Percentiles rank a stretch among this genome's conserved stretches.
phyloP scores from a whole-genome alignment of 2,888 invertebrate genomes.

The Macaria liturata region DNA sequence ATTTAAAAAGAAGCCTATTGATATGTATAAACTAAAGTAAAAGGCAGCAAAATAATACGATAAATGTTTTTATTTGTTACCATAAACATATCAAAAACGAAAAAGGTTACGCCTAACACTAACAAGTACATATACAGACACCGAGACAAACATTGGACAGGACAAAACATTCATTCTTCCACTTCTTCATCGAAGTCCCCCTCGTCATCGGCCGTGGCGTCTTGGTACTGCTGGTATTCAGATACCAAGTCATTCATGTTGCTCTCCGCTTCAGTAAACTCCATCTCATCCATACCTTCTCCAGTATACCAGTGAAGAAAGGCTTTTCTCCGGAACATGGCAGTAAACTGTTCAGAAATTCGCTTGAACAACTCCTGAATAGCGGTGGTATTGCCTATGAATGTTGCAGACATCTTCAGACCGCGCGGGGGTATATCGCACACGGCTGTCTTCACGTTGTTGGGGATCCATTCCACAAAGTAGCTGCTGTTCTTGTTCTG shows the following conservation, averaged over 20 bases:
- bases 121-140: constrained; percentile 47
- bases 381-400: constrained; percentile 93
- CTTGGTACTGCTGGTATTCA: constrained; percentile 96
- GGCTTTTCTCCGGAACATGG: constrained; percentile 97
- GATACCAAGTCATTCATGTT: constrained; percentile 96
- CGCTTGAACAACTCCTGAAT: constrained; percentile 94
- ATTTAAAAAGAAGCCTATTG: too few relatives aligned
- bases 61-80: constrained; percentile 31
- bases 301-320: constrained; percentile 98
- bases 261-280: constrained; percentile 96
- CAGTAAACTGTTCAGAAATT: constrained; percentile 92
- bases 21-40: too few relatives aligned
- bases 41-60: too few relatives aligned
- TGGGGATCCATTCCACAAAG: constrained; percentile 92
- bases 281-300: constrained; percentile 98
- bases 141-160: constrained; percentile 45
- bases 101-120: constrained; percentile 56
- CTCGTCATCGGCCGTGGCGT: constrained; percentile 93
- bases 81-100: constrained; percentile 42
- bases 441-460: constrained; percentile 91
- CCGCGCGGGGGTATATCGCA: constrained; percentile 90
- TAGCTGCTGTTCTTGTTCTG: constrained; percentile 90
- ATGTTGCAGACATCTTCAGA: constrained; percentile 93
- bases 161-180: constrained; percentile 66
- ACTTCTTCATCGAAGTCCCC: constrained; percentile 92